These are phyloP conservation scores for Porites evermanni DNA, from an alignment of 92 coral and sea anemone species.

Conservation along the genomic window DNA sequence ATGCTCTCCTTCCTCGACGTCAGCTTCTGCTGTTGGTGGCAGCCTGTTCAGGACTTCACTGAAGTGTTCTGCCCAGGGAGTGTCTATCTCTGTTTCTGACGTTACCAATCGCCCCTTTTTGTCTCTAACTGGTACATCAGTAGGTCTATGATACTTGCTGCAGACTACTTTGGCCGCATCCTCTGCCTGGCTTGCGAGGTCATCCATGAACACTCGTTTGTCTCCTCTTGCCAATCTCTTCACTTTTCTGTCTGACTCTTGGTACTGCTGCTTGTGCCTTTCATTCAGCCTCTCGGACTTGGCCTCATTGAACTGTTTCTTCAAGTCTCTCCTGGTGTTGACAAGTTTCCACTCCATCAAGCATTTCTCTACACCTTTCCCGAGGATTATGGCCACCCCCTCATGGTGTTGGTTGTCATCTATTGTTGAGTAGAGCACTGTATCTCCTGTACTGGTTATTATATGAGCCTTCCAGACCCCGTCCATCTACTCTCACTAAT, in stretches of 20 bases:
- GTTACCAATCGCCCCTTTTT: not conserved
- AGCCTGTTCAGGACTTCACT: conserved; percentile 34
- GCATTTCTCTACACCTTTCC: not conserved
- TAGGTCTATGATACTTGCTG: conserved; percentile 7
- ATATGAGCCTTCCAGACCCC: too few species aligned
- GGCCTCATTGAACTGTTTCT: not conserved
- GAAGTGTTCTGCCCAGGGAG: conserved; percentile 16
- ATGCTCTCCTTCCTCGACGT: too few species aligned
- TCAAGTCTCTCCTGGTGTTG: not conserved
- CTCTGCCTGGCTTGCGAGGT: conserved; percentile 15
- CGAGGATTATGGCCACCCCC: not conserved
- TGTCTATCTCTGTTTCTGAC: not conserved
- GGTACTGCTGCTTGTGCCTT: too few species aligned
- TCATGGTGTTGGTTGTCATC: not conserved
- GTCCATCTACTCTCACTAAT: too few species aligned
- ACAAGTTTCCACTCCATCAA: not conserved
- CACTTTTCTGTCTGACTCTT: not conserved
- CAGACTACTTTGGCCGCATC: conserved; percentile 15
- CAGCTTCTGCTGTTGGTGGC: not conserved
- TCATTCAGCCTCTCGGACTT: too few species aligned
- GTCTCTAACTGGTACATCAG: not conserved
- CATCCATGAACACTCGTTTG: conserved; percentile 13
- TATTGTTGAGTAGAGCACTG: not conserved
- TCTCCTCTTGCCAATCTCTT: conserved; percentile 18
- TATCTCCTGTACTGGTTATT: too few species aligned